A percentile compares a stretch with the other conserved stretches of the same genome.
Evolutionary conservation across 2,113 vertebrate genomes (phyloP).

Genomic region (Odocoileus virginianus): DNA sequence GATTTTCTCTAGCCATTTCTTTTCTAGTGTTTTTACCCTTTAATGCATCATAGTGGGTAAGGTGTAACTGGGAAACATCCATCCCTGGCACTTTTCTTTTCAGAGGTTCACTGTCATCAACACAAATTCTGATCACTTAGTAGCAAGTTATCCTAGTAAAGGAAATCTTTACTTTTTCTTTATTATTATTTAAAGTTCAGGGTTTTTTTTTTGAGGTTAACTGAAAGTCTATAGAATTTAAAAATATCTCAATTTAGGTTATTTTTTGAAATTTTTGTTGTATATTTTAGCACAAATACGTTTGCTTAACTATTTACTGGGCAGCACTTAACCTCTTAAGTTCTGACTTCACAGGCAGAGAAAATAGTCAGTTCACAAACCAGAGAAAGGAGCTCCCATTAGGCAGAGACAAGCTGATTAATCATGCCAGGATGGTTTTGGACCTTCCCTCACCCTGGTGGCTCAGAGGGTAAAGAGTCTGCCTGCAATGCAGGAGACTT

Average conservation of each 20-base stretch:
- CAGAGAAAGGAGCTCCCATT: not conserved
- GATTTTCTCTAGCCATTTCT: not conserved
- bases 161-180: not conserved
- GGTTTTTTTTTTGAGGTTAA: not conserved
- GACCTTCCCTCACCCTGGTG: too few species aligned
- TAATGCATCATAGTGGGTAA: not conserved
- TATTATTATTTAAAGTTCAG: not conserved
- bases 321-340: not conserved
- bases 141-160: not conserved
- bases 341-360: not conserved
- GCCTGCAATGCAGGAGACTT: too few species aligned
- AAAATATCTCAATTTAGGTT: not conserved
- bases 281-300: not conserved
- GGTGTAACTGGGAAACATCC: not conserved
- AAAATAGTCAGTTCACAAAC: accelerated
- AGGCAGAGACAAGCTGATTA: not conserved
- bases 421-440: too few species aligned
- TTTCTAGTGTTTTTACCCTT: not conserved
- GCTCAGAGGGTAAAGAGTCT: too few species aligned
- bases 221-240: not conserved
- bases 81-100: not conserved
- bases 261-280: not conserved
- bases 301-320: not conserved
- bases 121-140: not conserved
- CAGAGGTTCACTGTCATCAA: not conserved